Evolutionary conservation across 2,888 invertebrate species (phyloP).

Genomic region (Drosophila lacicola): DNA sequence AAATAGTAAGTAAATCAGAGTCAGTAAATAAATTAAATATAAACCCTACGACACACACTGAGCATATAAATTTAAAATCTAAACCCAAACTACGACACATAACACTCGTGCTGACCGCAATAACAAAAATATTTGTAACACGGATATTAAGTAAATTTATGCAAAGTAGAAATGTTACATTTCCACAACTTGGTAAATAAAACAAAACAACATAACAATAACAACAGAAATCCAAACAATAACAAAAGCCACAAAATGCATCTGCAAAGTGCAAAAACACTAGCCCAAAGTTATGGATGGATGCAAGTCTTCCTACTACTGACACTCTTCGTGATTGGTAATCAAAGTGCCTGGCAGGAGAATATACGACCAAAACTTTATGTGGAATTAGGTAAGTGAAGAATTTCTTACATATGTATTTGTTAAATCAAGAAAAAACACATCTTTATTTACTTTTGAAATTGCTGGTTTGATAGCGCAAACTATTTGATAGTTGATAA

Average conservation of each 20-base stretch:
- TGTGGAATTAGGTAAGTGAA: slow-evolving; percentile 94
- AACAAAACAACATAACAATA: slow-evolving; percentile 43
- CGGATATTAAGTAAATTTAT: slow-evolving; percentile 63
- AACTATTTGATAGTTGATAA: not conserved
- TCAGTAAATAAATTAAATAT: slow-evolving; percentile 61
- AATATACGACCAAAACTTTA: slow-evolving; percentile 96
- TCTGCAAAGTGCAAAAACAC: slow-evolving; percentile 58
- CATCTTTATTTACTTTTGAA: not conserved
- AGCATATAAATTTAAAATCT: slow-evolving; percentile 3
- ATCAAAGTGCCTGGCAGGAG: slow-evolving; percentile 92
- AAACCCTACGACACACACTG: slow-evolving; percentile 32
- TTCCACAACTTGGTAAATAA: slow-evolving; percentile 59
- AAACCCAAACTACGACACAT: slow-evolving; percentile 12
- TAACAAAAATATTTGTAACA: slow-evolving; percentile 32
- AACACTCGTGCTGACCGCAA: slow-evolving; percentile 41
- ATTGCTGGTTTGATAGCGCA: not conserved
- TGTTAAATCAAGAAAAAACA: not conserved
- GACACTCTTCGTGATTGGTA: slow-evolving; percentile 85
- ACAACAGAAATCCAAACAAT: slow-evolving; percentile 28
- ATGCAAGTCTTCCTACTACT: slow-evolving; percentile 84
- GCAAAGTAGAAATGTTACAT: slow-evolving; percentile 70
- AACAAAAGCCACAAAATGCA: slow-evolving; percentile 56
- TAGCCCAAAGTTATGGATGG: slow-evolving; percentile 58
- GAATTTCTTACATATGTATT: not conserved
- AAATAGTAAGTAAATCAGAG: slow-evolving; percentile 57